These are phyloP conservation scores for Takifugu bimaculatus DNA, from an alignment of 2,113 vertebrate species.

Conservation along the genomic window DNA sequence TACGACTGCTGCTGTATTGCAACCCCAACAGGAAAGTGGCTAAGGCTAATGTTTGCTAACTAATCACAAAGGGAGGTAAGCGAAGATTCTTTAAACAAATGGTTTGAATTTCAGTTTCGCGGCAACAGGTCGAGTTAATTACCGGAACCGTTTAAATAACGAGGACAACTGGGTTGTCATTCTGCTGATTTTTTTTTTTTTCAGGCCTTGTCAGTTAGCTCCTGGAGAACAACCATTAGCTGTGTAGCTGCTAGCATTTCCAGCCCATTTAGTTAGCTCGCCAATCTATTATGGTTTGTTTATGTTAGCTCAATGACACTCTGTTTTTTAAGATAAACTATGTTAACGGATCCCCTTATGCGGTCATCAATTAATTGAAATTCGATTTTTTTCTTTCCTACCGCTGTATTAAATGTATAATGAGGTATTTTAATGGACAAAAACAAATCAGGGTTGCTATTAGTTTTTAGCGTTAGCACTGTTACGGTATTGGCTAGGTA, in stretches of 20 bases:
- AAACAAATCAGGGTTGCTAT: conserved; percentile 1
- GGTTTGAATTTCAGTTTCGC: neutral
- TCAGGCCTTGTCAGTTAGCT: conserved; percentile 44
- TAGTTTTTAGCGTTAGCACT: conserved; percentile 16
- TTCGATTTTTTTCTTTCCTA: too few species aligned
- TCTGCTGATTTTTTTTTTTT: conserved; percentile 1
- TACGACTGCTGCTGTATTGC: conserved; percentile 63
- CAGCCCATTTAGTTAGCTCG: conserved; percentile 39
- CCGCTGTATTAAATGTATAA: too few species aligned
- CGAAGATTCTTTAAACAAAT: conserved; percentile 24
- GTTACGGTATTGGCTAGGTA: conserved; percentile 27
- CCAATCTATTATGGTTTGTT: conserved; percentile 51
- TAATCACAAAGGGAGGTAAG: conserved; percentile 59
- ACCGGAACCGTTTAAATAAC: neutral
- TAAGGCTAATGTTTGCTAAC: conserved; percentile 75
- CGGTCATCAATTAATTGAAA: rapidly evolving
- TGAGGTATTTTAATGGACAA: neutral
- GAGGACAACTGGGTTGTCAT: conserved; percentile 38
- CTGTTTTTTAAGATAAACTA: neutral
- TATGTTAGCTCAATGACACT: conserved; percentile 46
- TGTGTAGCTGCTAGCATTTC: conserved; percentile 40
- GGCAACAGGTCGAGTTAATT: neutral
- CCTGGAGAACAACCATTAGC: conserved; percentile 27
- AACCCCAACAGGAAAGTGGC: conserved; percentile 69
- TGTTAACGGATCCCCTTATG: neutral